These are phyloP conservation scores for Vanacampus margaritifer DNA, from an alignment of 2,113 vertebrate species.

Conservation along the genomic window DNA sequence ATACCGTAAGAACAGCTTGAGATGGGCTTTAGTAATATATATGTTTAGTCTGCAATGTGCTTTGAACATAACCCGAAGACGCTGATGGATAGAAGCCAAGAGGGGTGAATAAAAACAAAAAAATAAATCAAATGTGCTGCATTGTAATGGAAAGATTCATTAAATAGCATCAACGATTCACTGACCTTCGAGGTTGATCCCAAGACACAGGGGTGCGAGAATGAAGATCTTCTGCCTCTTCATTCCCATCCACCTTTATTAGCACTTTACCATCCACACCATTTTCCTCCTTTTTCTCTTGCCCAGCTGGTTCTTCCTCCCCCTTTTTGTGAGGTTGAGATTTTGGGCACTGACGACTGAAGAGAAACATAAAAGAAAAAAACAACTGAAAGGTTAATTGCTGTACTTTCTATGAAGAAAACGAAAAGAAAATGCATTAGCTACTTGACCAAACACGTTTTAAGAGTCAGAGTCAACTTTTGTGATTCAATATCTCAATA, in stretches of 20 bases:
- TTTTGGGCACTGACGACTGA: constrained; percentile 48
- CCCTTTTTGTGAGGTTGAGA: constrained; percentile 11
- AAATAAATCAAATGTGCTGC: constrained; percentile 2
- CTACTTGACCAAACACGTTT: too few species aligned
- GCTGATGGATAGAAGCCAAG: constrained; percentile 18
- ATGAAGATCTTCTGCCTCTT: constrained; percentile 29
- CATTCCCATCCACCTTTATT: constrained; percentile 32
- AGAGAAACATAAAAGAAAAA: neutral
- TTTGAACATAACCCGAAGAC: constrained; percentile 36
- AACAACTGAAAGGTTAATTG: too few species aligned
- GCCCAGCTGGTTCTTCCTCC: neutral
- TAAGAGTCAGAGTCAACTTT: too few species aligned
- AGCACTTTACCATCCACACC: constrained; percentile 29
- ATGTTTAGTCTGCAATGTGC: constrained; percentile 13
- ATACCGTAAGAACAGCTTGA: constrained; percentile 39
- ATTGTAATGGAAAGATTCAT: constrained; percentile 9
- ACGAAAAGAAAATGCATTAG: too few species aligned
- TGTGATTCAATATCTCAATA: too few species aligned
- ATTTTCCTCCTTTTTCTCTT: constrained; percentile 14
- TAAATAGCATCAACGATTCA: constrained; percentile 20
- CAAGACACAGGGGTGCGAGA: constrained; percentile 31
- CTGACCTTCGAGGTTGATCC: constrained; percentile 66
- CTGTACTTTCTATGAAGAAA: too few species aligned
- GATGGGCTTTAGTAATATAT: constrained; percentile 5
- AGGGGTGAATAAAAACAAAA: neutral